Percentiles rank a stretch among this genome's conserved stretches.
Conservation (phyloP, 2,888 invertebrate species). For the Polymixis lichenea region DNA sequence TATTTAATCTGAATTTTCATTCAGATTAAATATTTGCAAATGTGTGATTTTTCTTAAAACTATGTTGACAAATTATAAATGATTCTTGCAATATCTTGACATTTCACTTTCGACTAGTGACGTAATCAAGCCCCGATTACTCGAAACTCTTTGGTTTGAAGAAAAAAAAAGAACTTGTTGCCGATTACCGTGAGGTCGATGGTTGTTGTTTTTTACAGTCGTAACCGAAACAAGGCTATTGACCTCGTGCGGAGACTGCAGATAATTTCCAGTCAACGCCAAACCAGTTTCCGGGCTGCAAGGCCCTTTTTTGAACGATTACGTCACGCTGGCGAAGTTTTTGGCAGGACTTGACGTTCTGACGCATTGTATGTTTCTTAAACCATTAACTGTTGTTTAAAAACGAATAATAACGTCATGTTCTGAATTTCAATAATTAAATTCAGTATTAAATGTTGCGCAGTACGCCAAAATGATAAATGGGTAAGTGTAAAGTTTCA, state of each 20-base stretch:
- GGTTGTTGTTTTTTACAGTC: conserved; percentile 56
- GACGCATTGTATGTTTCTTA: neutral
- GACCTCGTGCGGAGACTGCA: conserved; percentile 56
- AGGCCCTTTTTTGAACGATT: conserved; percentile 29
- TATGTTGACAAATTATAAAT: too few species aligned
- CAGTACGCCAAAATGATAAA: neutral
- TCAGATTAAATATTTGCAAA: too few species aligned
- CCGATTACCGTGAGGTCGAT: conserved; percentile 32
- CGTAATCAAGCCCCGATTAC: conserved; percentile 37
- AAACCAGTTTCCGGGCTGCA: conserved; percentile 43
- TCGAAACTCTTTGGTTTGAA: conserved; percentile 27
- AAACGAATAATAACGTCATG: neutral
- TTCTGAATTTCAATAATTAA: too few species aligned
- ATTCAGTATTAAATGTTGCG: too few species aligned
- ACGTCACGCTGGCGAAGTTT: neutral
- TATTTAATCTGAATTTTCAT: conserved; percentile 3
- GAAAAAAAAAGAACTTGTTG: conserved; percentile 46
- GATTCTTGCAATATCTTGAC: conserved; percentile 15
- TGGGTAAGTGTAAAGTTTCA: neutral
- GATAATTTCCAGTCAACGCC: conserved; percentile 40
- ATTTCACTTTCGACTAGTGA: conserved; percentile 54
- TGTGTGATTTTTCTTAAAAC: too few species aligned
- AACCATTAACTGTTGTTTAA: conserved; percentile 5
- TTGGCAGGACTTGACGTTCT: neutral
- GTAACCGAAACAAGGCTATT: conserved; percentile 51